Evolutionary conservation across 30 jellyfish, hydroid and myxozoan species (phyloP).

Genomic region (Sanderia malayensis): DNA sequence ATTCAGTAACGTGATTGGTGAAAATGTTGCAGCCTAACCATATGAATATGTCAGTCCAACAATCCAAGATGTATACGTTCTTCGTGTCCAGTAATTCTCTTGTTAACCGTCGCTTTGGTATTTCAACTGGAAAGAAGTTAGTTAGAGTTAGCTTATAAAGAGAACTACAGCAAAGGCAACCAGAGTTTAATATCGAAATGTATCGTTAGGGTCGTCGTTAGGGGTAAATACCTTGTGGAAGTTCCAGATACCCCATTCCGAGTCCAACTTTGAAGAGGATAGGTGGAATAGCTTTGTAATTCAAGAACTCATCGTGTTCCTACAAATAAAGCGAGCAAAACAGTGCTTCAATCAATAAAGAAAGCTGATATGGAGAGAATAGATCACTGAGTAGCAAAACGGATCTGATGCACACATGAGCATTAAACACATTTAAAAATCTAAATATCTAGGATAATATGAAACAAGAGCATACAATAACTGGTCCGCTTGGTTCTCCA

Average conservation of each 20-base stretch:
- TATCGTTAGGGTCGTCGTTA: too few relatives aligned
- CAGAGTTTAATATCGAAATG: too few relatives aligned
- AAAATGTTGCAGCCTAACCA: too few relatives aligned
- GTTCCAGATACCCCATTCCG: constrained; percentile 98
- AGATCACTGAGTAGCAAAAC: too few relatives aligned
- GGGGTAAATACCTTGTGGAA: constrained; percentile 85
- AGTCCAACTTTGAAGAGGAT: constrained; percentile 91
- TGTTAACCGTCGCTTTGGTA: constrained; percentile 75
- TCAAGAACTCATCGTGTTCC: constrained; percentile 79
- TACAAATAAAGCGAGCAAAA: too few relatives aligned
- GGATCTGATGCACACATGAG: too few relatives aligned
- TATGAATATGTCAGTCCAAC: constrained; percentile 96
- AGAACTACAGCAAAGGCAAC: too few relatives aligned
- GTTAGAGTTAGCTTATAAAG: neutral
- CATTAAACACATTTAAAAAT: too few relatives aligned
- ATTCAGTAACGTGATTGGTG: too few relatives aligned
- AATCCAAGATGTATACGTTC: constrained; percentile 91
- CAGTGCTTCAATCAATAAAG: too few relatives aligned
- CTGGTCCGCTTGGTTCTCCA: constrained; percentile 55
- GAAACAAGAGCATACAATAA: constrained; percentile 58
- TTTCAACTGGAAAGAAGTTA: constrained; percentile 64
- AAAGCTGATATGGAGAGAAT: too few relatives aligned
- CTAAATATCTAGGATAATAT: too few relatives aligned
- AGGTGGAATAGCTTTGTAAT: constrained; percentile 63
- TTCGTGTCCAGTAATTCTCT: constrained; percentile 78